Base-by-base conservation (phyloP, 2,797 vertebrate genomes). In the Micropoecilia bifurca region DNA sequence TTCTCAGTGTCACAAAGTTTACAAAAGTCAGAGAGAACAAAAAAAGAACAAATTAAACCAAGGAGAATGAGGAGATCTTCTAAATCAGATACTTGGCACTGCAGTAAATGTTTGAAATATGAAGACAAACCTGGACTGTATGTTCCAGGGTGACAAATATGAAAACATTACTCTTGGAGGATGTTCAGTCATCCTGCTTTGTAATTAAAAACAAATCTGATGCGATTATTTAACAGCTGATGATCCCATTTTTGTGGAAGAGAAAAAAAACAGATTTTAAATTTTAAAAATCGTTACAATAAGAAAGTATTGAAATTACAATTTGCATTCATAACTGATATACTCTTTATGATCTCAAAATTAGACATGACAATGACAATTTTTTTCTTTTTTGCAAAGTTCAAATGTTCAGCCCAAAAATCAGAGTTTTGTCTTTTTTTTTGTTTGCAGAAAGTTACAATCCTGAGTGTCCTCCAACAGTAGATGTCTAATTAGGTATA, bases 1-100 rank as follows among this genome's bases (percentile, higher is more conserved):
- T 69, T 83, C 63, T 81, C 46, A 83, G 39, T 22, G 76, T 89
- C 76, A 47, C 22, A n/a, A 86, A 71, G 85, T 89, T 87, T 90
- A 81, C 82, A 88, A 69, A 84, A 46, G 39, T 57, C 45, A 57
- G 55, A 66, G 73, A 47, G 83, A 83, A 90, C 76, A 86, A 39
- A 3, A 59, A 75, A 55, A 57, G 25, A 55, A 55, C 1, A 55
- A 81, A 33, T 47, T 48, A 71, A 68, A 28, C 57, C 43, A 7
- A 8, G 61, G 48, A 75, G 68, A 66, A 36, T 30, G 28, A 10
- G 30, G 12, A 30, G 8, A 25, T 33, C 1, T 74, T 22, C 20
- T 36, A 41, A 55, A 25, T 39, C 7, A 20, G 43, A 14, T 8
- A 12, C 18, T 45, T 75, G 3, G 18, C 4, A 9, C 12, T 10